Evolutionary conservation across 2,888 invertebrate genomes (phyloP), one percentile per base, ranked within the genome.

Genomic region (Drosophila mayaguana): DNA sequence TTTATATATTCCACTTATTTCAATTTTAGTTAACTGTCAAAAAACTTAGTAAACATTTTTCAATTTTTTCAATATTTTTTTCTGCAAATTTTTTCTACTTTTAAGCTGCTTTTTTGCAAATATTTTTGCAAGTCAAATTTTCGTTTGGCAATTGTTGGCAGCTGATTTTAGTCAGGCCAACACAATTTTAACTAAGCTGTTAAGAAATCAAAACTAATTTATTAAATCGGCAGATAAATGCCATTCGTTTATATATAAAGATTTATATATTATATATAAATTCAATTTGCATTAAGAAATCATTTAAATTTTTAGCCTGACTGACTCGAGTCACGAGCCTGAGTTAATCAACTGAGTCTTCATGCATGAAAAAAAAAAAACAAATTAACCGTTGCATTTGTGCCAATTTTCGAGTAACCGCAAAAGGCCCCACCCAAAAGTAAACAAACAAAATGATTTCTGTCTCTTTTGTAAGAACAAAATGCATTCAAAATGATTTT

Each of bases 401-500:
- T 70, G 38, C 12, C 50, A 18, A 56, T 16, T 48, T 43, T 11
- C 38, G 38, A 46, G 61, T 7, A 63, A 46, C 18, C 16, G 50
- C 20, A 55, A 61, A 2, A 36, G 46, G 14, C 68, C 57, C 38
- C 74, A 78, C 77, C 79, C 63, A 25, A 56, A 42, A 3, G 14
- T 20, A 53, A 45, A 5, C 12, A 38, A 1, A 16, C 11, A 40
- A 53, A 16, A 38, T 38, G 7, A 20, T 20, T 42, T 70, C 69
- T 72, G 67, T 70, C 57, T 72, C 72, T 72, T 82, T 82, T 79
- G 50, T 71, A 64, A 71, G 64, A 69, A 71, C 70, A 57, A 74
- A 80, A 76, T 61, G 62, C 40, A 72, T 64, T 59, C 67, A 66
- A 53, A 82, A 38, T n/a, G 32, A 22, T 55, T 61, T 48, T 54